Evolutionary conservation across 1,140 invertebrate species (phyloP), one percentile per base, ranked within the genome.

Genomic region (Mya arenaria): DNA sequence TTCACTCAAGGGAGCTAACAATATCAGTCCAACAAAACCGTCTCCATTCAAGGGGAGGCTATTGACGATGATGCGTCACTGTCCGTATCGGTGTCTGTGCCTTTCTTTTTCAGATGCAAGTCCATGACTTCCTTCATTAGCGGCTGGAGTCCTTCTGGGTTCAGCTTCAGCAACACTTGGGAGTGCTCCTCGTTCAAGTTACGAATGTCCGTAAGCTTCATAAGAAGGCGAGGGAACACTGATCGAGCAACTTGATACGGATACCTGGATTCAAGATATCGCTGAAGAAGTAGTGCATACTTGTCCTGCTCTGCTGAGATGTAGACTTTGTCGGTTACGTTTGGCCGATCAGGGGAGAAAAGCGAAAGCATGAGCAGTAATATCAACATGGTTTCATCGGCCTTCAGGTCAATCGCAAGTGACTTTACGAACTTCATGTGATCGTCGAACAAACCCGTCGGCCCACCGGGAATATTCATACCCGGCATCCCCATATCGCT

Each of bases 121-220:
- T 93, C 92, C 62, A 93, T 87, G 28, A 93, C 92, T 82, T 93
- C 92, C 77, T 92, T 92, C 92, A 93, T 93, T 39, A 93, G 85
- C 2, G 92, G 92, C 86, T 92, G 92, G 69, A 93, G 92, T 34
- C 91, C 90, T 62, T 93, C 92, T 3, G 92, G 91, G 82, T 92
- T 93, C 56, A 93, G 89, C 82, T 91, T 92, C 58, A 94, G 88
- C 36, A 93, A 89, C 19, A 94, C 90, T 69, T 94, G 93, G 4
- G 93, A 94, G 84, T 94, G 94, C 58, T 93, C 91, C 85, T 94
- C 94, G 77, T 93, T 94, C 62, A 94, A 88, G 86, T 94, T 94
- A 30, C 94, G 91, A 74, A 94, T 92, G 89, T 94, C 94, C 17
- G 93, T 92, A 39, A 94, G 87, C 84, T 93, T 94, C 85, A 94